Conservation (phyloP, 1,140 invertebrate genomes). For the Pemphigus obesinymphae region DNA sequence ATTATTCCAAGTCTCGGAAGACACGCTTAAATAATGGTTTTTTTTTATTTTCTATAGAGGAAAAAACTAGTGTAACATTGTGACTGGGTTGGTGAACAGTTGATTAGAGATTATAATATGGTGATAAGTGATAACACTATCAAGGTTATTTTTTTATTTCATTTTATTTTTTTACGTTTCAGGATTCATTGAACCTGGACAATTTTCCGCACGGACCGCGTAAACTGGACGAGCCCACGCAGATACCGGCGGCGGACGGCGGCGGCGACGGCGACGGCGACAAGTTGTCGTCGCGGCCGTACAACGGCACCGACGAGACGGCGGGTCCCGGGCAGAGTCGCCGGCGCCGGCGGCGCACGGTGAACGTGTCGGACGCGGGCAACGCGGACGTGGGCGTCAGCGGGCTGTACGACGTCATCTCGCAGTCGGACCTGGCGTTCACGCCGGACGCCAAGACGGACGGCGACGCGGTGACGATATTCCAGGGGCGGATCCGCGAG, state of each 20-base stretch:
- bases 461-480: constrained; percentile 79
- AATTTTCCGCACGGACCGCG: constrained; percentile 53
- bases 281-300: no score
- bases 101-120: no score
- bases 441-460: constrained; percentile 67
- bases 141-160: no score
- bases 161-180: not conserved
- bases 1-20: no score
- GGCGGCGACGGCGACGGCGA: not conserved
- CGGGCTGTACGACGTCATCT: constrained; percentile 85
- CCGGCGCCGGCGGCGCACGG: constrained; percentile 63
- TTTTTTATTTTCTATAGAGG: no score
- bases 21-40: no score
- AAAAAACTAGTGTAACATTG: no score
- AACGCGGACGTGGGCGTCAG: constrained; percentile 81
- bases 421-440: constrained; percentile 86
- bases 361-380: constrained; percentile 66
- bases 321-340: constrained; percentile 46
- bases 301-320: not conserved
- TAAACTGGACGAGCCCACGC: constrained; percentile 56
- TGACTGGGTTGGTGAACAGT: no score
- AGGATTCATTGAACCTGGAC: constrained; percentile 42
- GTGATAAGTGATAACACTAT: no score
- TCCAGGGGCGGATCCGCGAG: constrained; percentile 78
- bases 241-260: not conserved